phyloP scores from a whole-genome alignment of 2,797 vertebrate species.

The Varecia variegata region DNA sequence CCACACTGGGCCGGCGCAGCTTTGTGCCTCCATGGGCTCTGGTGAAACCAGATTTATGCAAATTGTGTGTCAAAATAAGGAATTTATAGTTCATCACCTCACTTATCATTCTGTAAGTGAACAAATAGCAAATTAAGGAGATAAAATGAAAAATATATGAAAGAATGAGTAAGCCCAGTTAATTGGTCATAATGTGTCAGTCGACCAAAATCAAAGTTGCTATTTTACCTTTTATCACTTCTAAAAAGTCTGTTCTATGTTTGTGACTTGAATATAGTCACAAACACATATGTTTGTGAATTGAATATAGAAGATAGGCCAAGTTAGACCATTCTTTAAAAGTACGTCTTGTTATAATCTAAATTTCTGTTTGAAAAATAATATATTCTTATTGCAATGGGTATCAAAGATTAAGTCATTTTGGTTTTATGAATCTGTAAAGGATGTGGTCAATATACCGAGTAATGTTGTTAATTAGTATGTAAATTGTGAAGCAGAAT shows the following conservation, averaged over 20 bases:
- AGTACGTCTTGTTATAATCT: background rate
- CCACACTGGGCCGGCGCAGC: background rate
- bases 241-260: background rate
- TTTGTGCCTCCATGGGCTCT: background rate
- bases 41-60: background rate
- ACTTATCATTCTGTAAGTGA: background rate
- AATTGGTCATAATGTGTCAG: background rate
- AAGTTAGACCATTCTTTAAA: conserved; percentile 26
- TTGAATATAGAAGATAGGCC: background rate
- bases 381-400: background rate
- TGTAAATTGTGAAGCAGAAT: background rate
- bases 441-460: background rate
- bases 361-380: conserved; percentile 25
- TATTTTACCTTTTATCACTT: background rate
- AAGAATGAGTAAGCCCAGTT: background rate
- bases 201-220: background rate
- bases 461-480: background rate
- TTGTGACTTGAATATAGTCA: background rate
- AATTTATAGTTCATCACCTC: background rate
- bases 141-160: background rate
- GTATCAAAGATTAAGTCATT: background rate
- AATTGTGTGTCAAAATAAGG: background rate
- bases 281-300: background rate
- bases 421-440: background rate
- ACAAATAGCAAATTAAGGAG: background rate